These are phyloP conservation scores for Rhorus exstirpatorius DNA, from an alignment of 2,888 invertebrate species.

Conservation along the genomic window DNA sequence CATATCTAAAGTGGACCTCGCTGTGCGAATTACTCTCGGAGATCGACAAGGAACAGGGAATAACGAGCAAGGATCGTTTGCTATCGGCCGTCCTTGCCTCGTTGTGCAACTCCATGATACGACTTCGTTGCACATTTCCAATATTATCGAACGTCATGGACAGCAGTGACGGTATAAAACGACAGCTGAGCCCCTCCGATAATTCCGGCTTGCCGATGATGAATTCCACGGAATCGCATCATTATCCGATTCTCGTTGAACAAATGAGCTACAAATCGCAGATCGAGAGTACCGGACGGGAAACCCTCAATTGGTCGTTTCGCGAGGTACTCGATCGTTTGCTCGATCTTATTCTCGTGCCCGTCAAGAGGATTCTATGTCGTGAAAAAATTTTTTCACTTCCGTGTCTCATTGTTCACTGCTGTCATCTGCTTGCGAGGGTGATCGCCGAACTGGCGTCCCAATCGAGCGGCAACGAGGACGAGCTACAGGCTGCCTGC, in stretches of 20 bases:
- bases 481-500: conserved; percentile 91
- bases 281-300: conserved; percentile 83
- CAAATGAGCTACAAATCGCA: conserved; percentile 92
- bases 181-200: conserved; percentile 90
- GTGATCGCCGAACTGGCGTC: conserved; percentile 95
- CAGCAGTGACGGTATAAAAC: conserved; percentile 86
- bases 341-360: conserved; percentile 93
- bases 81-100: conserved; percentile 94
- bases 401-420: conserved; percentile 89
- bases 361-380: conserved; percentile 89
- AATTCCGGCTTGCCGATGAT: conserved; percentile 90
- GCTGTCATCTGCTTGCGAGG: conserved; percentile 93
- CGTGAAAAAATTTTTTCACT: conserved; percentile 87
- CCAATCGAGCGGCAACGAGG: conserved; percentile 92
- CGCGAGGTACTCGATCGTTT: conserved; percentile 94
- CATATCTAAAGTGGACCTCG: conserved; percentile 96
- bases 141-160: conserved; percentile 87
- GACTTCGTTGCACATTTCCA: conserved; percentile 92
- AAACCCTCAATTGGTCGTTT: conserved; percentile 89
- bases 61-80: conserved; percentile 88
- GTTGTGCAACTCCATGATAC: conserved; percentile 92
- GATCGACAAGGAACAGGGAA: conserved; percentile 88
- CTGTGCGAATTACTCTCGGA: conserved; percentile 93
- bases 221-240: conserved; percentile 90
- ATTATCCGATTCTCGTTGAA: conserved; percentile 92